Base-by-base conservation (phyloP, 2,888 invertebrate genomes). In the Pollenia griseotomentosa region DNA sequence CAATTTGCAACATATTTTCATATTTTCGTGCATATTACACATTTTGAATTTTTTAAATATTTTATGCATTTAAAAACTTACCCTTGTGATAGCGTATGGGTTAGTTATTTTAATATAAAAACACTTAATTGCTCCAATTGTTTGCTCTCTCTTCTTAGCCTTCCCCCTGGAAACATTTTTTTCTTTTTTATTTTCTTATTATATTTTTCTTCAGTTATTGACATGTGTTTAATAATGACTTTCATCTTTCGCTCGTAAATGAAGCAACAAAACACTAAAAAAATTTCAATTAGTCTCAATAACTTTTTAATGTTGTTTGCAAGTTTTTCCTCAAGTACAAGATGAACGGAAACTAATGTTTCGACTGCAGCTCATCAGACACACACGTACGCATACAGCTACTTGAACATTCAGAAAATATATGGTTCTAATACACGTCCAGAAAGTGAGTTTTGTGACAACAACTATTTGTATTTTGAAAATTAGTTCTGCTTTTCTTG, bases 171-270 rank as follows among this genome's bases (percentile, higher is more conserved):
- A 42, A 12, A 53, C n/a, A 16, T 40, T n/a, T 51, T 48, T 51
- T 12, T 16, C 11, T 11, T 9, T 16, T 66, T 23, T 33, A 33
- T 33, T 33, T 33, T 33, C 33, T 33, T 33, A 33, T 6, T 33
- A 33, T 40, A 10, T 51, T 23, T n/a, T 33, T 9, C n/a, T 14
- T 23, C 14, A 33, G 33, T 33, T 33, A 16, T 66, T 70, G 33
- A 70, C 68, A 71, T 42, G 55, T 71, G 70, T 53, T 63, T 14
- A 19, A 51, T 75, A 53, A 75, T 71, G 70, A 75, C 55, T 77
- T 77, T 23, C 55, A 12, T 71, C 8, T 42, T 68, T 16, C 8
- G 33, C 44, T 46, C 1, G 10, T 12, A 19, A 19, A 23, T 59
- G 1, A 61, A 51, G 16, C 48, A 51, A n/a, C 65, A 44, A 44